Conservation (phyloP, 2,113 vertebrate species). For the Rhea pennata region DNA sequence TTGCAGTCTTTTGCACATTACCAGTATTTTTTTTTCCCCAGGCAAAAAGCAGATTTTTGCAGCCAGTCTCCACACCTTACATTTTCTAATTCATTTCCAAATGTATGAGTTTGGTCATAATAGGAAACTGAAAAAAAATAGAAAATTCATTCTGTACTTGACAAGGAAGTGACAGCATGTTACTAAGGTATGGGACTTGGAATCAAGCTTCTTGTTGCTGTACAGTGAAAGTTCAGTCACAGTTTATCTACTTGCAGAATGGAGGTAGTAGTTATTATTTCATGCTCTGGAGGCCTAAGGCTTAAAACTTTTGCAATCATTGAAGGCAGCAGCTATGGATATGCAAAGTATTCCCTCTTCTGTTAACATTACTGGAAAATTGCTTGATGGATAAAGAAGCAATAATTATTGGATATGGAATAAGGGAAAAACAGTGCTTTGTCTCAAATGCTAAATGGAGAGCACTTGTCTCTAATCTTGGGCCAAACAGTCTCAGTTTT, state of each 20-base stretch:
- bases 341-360: background rate
- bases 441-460: slow-evolving; percentile 19
- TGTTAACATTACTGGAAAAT: slow-evolving; percentile 42
- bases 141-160: background rate
- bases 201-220: slow-evolving; percentile 43
- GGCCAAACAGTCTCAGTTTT: background rate
- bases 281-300: background rate
- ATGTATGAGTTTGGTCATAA: background rate
- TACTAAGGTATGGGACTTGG: slow-evolving; percentile 29
- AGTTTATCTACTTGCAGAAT: slow-evolving; percentile 54
- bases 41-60: slow-evolving; percentile 42
- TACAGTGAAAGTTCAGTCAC: slow-evolving; percentile 54
- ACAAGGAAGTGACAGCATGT: background rate
- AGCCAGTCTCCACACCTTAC: slow-evolving; percentile 43
- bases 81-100: slow-evolving; percentile 43
- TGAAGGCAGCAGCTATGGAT: background rate
- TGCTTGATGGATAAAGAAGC: slow-evolving; percentile 47
- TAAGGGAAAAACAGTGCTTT: slow-evolving; percentile 54
- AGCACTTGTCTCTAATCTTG: background rate
- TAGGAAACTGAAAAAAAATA: slow-evolving; percentile 2
- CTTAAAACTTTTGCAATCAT: slow-evolving; percentile 6
- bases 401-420: slow-evolving; percentile 13
- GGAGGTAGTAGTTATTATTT: slow-evolving; percentile 17
- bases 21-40: slow-evolving; percentile 54
- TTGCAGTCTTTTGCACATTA: background rate